phyloP scores from a whole-genome alignment of 2,888 invertebrate species.

The Dicycla oo region DNA sequence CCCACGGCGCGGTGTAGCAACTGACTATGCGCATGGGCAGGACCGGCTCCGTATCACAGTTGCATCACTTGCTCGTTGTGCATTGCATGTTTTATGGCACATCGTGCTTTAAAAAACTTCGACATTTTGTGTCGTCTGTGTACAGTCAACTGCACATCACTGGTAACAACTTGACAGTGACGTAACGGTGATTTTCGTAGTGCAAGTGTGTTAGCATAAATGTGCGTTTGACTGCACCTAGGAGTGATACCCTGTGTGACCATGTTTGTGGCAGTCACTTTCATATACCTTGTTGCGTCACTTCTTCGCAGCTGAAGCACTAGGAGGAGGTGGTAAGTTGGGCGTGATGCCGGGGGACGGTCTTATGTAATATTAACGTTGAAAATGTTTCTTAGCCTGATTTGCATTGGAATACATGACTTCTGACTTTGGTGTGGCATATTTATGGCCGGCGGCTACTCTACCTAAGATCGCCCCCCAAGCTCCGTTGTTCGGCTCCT shows the following conservation, averaged over 20 bases:
- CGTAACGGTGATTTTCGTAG: neutral
- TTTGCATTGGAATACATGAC: no score
- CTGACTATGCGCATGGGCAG: constrained; percentile 14
- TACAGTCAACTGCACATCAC: no score
- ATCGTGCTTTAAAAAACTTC: neutral
- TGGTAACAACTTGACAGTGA: no score
- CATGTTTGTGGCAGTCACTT: neutral
- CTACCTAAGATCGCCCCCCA: neutral
- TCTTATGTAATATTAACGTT: no score
- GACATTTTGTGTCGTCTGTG: no score
- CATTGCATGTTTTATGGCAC: neutral
- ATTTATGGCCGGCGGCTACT: neutral
- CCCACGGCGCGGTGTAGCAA: constrained; percentile 42
- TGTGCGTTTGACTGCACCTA: neutral
- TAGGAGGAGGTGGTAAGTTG: no score
- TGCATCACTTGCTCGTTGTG: constrained; percentile 17
- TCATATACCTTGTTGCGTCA: no score
- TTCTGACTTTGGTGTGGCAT: neutral
- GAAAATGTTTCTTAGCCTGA: no score
- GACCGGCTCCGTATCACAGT: constrained; percentile 11
- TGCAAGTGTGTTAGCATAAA: neutral
- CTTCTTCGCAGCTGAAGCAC: no score
- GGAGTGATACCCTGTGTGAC: neutral
- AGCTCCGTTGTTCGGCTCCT: neutral
- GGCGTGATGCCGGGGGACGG: no score